These are phyloP conservation scores for Haliclona indistincta DNA, from an alignment of 37 sponge, comb jelly and placozoan genomes.

Conservation along the genomic window DNA sequence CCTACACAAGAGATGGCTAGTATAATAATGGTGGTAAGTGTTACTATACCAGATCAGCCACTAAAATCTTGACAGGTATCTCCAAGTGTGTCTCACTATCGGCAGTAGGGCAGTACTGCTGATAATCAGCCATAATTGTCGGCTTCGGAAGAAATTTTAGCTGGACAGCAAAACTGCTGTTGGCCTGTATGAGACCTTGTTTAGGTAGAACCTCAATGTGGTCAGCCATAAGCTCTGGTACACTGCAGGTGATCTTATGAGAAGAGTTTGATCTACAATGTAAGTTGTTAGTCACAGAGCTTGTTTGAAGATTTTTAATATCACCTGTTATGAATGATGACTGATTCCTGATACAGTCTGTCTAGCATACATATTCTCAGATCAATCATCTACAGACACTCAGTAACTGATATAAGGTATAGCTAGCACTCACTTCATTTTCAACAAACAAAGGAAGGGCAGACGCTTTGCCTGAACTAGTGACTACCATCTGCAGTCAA, in stretches of 20 bases:
- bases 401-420: too few species aligned
- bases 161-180: slow-evolving; percentile 69
- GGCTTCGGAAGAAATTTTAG: slow-evolving; percentile 78
- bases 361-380: slow-evolving; percentile 78
- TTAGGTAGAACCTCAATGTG: slow-evolving; percentile 81
- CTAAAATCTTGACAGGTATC: slow-evolving; percentile 34
- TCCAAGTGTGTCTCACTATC: slow-evolving; percentile 26
- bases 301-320: too few species aligned
- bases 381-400: slow-evolving; percentile 68
- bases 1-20: slow-evolving; percentile 23
- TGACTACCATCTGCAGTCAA: slow-evolving; percentile 43
- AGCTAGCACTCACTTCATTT: too few species aligned
- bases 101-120: not conserved
- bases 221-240: slow-evolving; percentile 50
- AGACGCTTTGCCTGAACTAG: slow-evolving; percentile 44
- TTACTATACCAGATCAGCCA: slow-evolving; percentile 21
- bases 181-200: slow-evolving; percentile 69
- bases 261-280: slow-evolving; percentile 52
- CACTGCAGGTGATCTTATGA: slow-evolving; percentile 46
- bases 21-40: not conserved
- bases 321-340: slow-evolving; percentile 85
- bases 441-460: slow-evolving; percentile 76
- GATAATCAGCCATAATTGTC: slow-evolving; percentile 5
- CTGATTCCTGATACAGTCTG: slow-evolving; percentile 82
- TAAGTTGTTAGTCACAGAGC: too few species aligned